Evolutionary conservation across 1,140 invertebrate genomes (phyloP).

Genomic region (Lerema accius): DNA sequence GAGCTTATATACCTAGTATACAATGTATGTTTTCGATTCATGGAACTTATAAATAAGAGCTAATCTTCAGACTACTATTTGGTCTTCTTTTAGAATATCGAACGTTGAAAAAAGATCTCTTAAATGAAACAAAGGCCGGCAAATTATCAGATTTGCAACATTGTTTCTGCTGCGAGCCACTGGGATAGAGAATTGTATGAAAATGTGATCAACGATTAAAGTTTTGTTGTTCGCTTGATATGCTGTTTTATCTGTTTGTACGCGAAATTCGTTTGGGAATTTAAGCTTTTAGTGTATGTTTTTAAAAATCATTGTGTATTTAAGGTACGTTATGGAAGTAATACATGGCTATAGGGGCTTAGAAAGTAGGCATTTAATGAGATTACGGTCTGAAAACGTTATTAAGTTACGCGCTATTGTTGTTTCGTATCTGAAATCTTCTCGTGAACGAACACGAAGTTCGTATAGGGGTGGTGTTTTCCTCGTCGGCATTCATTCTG

Average conservation of each 20-base stretch:
- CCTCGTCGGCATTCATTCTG: not conserved
- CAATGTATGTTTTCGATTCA: no score
- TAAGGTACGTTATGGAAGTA: no score
- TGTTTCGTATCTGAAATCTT: no score
- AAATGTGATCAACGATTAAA: conserved; percentile 32
- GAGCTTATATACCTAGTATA: no score
- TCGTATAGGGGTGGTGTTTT: not conserved
- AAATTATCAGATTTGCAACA: conserved; percentile 34
- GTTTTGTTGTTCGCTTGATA: conserved; percentile 29
- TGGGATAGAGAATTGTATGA: conserved; percentile 21
- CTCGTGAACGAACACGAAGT: not conserved
- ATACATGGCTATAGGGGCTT: not conserved
- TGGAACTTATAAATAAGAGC: no score
- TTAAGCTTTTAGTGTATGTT: not conserved
- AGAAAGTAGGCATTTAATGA: no score
- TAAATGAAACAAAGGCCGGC: conserved; percentile 27
- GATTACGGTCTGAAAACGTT: no score
- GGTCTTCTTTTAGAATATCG: no score
- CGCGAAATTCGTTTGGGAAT: not conserved
- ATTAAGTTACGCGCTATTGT: no score
- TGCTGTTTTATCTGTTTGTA: conserved; percentile 7
- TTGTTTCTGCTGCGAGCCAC: conserved; percentile 20
- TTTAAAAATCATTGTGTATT: not conserved
- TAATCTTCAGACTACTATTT: not conserved
- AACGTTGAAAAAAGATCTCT: conserved; percentile 25